Evolutionary conservation across 2,888 invertebrate species (phyloP).

Genomic region (Ophioninae sp.): DNA sequence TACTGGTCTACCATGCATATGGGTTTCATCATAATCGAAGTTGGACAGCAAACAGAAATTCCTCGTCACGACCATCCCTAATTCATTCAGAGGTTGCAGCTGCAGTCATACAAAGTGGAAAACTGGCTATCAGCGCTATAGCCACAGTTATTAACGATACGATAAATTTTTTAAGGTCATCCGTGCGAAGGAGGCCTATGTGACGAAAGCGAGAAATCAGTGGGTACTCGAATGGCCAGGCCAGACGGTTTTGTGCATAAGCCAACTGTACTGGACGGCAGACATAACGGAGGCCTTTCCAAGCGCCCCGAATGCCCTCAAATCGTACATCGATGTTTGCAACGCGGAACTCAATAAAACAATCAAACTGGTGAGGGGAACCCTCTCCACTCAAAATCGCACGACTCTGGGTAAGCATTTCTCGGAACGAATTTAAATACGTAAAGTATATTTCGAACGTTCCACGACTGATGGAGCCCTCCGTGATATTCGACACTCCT

Average conservation of each 20-base stretch:
- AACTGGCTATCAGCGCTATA: too few species aligned
- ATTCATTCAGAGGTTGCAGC: too few species aligned
- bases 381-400: constrained; percentile 91
- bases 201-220: constrained; percentile 78
- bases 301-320: constrained; percentile 82
- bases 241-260: constrained; percentile 86
- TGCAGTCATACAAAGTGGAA: too few species aligned
- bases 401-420: constrained; percentile 88
- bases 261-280: constrained; percentile 94
- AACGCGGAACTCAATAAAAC: constrained; percentile 91
- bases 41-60: too few species aligned
- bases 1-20: too few species aligned
- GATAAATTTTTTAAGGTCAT: constrained; percentile 74
- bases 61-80: too few species aligned
- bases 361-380: constrained; percentile 93
- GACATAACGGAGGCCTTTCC: constrained; percentile 91
- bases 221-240: constrained; percentile 87
- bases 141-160: too few species aligned
- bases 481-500: too few species aligned
- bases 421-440: neutral
- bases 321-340: constrained; percentile 86
- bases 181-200: constrained; percentile 81
- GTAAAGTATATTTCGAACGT: too few species aligned
- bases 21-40: too few species aligned
- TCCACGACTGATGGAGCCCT: too few species aligned